Conservation (phyloP, 2,797 vertebrate species). For the Bucorvus abyssinicus region DNA sequence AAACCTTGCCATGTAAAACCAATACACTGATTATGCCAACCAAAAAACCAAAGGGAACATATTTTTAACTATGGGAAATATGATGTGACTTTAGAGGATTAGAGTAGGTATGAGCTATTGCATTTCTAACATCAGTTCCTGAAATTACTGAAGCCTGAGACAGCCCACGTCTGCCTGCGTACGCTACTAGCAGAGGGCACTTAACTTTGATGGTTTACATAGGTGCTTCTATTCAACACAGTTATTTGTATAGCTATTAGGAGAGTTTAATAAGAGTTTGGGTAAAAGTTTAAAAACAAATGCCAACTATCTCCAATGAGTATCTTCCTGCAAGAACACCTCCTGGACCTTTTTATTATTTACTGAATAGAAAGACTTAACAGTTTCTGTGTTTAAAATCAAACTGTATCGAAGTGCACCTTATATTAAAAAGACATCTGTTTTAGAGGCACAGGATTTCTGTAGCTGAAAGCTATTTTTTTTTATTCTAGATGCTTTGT, state of each 20-base stretch:
- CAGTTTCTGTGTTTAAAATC: background rate
- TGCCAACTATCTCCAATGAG: background rate
- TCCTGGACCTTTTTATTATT: background rate
- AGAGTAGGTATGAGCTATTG: no score
- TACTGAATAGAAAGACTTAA: background rate
- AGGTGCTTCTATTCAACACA: background rate
- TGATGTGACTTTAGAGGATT: no score
- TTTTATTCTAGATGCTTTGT: background rate
- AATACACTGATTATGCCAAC: no score
- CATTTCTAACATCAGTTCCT: background rate
- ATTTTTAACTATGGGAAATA: no score
- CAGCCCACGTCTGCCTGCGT: background rate
- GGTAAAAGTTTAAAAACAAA: background rate
- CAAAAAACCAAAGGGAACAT: no score
- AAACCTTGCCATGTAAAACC: no score
- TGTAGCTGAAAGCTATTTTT: background rate
- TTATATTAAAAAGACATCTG: background rate
- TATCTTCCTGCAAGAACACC: background rate
- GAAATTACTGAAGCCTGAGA: background rate
- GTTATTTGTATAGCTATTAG: background rate
- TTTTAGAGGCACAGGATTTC: background rate
- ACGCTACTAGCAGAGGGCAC: background rate
- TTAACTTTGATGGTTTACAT: background rate
- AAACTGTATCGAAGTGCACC: background rate
- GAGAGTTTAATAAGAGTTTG: background rate